Evolutionary conservation across 2,113 vertebrate species (phyloP), one percentile per base, ranked within the genome.

Genomic region (Struthidea cinerea): DNA sequence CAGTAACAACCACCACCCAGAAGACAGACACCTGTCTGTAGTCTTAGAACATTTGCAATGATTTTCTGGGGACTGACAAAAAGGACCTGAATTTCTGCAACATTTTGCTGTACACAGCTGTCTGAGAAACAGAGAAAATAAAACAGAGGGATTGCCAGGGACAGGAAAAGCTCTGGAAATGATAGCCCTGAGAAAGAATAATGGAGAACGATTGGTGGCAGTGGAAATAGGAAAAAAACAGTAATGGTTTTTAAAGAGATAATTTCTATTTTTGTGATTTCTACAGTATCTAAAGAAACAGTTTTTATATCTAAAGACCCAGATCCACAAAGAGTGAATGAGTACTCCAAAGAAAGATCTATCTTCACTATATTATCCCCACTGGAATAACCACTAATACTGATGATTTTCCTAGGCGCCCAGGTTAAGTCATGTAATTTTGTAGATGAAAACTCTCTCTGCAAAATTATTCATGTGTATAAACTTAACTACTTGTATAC

Each of bases 101-200:
- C 10, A 17, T 28, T 93, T 30, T 53, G 10, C 60, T 74, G 13
- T 56, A n/a, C 1, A 0, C 16, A 78, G 46, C 55, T 76, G 47
- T 53, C 56, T 79, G 49, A 77, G 59, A 92, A 95, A 89, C 7
- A 67, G 71, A 73, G 20, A 69, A 87, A 94, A 87, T 32, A 83
- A 53, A 96, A 55, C 16, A 78, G 56, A 78, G 16, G 32, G n/a
- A 83, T 77, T 80, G 16, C 49, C 53, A 76, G 28, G 33, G 56
- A 91, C 52, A 84, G 56, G n/a, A 87, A 81, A 89, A 87, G 13
- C 74, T 71, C 65, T 91, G 73, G 47, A 96, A 94, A 94, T 87
- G 3, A 91, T 55, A 95, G 56, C 57, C 28, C 57, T 82, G 65
- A 75, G 70, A 93, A 93, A 71, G 41, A 85, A 76, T 79, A 87